phyloP scores from a whole-genome alignment of 2,797 vertebrate species.

The Eulemur rubriventer region DNA sequence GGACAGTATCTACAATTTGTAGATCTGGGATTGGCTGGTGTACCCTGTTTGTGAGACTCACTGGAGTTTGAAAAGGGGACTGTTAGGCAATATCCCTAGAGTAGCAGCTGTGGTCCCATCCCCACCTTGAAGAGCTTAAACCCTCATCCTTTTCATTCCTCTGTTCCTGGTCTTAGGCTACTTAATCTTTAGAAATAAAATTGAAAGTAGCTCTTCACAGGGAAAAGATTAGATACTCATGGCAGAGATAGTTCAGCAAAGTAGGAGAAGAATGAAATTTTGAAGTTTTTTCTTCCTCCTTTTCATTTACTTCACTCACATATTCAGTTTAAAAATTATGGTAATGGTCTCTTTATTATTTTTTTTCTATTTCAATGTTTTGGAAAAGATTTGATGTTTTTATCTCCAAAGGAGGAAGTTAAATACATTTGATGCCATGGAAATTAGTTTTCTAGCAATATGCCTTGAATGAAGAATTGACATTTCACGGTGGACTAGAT shows the following conservation, averaged over 20 bases:
- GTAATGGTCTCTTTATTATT: background rate
- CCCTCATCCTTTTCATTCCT: background rate
- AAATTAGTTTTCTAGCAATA: constrained; percentile 32
- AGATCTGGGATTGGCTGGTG: background rate
- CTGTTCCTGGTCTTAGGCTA: background rate
- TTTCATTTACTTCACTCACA: constrained; percentile 17
- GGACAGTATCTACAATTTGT: background rate
- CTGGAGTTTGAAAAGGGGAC: background rate
- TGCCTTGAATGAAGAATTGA: background rate
- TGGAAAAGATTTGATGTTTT: constrained; percentile 40
- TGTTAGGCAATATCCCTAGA: background rate
- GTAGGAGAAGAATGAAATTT: background rate
- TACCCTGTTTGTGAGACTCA: background rate
- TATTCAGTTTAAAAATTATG: constrained; percentile 25
- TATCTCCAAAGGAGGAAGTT: constrained; percentile 25
- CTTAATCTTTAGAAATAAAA: background rate
- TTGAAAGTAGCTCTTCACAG: background rate
- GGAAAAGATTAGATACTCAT: background rate
- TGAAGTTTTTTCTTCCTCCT: background rate
- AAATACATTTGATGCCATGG: background rate
- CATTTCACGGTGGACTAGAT: background rate
- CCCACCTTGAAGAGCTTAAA: background rate
- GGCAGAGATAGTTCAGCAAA: background rate
- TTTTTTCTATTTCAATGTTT: background rate
- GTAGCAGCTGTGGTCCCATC: background rate